A percentile compares a stretch with the other conserved stretches of the same genome.
These are phyloP conservation scores for Mola mola DNA, from an alignment of 2,113 vertebrate species.

Conservation along the genomic window DNA sequence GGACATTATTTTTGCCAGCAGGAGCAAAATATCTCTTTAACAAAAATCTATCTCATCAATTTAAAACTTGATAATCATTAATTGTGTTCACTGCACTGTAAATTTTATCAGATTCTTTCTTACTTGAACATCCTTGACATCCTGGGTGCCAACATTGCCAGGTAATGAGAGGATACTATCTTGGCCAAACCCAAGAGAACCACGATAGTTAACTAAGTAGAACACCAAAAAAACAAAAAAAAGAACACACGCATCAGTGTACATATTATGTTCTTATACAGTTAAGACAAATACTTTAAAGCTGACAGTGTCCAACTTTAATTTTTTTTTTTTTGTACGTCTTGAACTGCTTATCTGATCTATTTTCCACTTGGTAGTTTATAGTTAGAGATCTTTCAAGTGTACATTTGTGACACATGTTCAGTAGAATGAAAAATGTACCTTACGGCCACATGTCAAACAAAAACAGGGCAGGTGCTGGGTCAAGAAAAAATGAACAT, in stretches of 20 bases:
- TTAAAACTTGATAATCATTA: neutral
- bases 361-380: too few species aligned
- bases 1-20: neutral
- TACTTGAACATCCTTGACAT: constrained; percentile 94
- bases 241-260: neutral
- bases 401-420: too few species aligned
- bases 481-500: too few species aligned
- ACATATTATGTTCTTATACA: neutral
- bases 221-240: constrained; percentile 13
- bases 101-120: constrained; percentile 13
- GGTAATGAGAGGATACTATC: constrained; percentile 89
- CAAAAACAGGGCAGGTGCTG: too few species aligned
- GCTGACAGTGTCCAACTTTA: too few species aligned
- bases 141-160: constrained; percentile 90
- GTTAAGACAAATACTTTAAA: neutral
- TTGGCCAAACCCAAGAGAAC: constrained; percentile 93
- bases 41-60: neutral
- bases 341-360: too few species aligned
- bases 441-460: too few species aligned
- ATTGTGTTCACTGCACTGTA: too few species aligned
- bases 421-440: too few species aligned
- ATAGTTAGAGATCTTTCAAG: too few species aligned
- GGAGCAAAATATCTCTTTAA: neutral
- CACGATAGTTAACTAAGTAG: constrained; percentile 97
- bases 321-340: too few species aligned